Evolutionary conservation across 2,888 invertebrate species (phyloP).

Genomic region (Hermaeophaga mercurialis): DNA sequence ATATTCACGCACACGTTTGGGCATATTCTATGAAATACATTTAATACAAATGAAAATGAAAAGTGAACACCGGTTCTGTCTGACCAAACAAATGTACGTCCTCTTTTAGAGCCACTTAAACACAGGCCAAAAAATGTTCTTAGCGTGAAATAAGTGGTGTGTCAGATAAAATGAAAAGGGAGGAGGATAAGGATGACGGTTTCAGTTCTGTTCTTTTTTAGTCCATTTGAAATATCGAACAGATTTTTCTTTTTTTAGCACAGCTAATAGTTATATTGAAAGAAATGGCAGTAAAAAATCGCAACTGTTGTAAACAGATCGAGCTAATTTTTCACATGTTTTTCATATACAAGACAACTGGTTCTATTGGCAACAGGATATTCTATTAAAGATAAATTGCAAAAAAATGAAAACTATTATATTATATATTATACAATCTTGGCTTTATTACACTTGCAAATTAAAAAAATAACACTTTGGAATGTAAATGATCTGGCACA

Average conservation of each 20-base stretch:
- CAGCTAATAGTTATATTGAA: constrained; percentile 11
- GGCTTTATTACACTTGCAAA: too few species aligned
- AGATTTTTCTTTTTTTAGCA: constrained; percentile 11
- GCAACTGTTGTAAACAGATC: background rate
- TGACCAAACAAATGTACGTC: constrained; percentile 33
- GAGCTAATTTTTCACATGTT: background rate
- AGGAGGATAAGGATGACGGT: constrained; percentile 21
- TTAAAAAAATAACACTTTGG: too few species aligned
- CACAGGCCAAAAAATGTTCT: constrained; percentile 22
- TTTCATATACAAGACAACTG: background rate
- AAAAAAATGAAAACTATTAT: too few species aligned
- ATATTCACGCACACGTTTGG: too few species aligned
- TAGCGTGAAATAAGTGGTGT: constrained; percentile 20
- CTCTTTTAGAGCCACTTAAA: constrained; percentile 31
- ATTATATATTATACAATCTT: too few species aligned
- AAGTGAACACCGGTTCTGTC: too few species aligned
- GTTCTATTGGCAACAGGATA: too few species aligned
- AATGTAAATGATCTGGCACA: too few species aligned
- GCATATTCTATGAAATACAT: too few species aligned
- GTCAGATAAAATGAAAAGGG: constrained; percentile 20
- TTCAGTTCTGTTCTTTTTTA: constrained; percentile 8
- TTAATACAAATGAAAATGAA: too few species aligned
- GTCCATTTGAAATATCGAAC: constrained; percentile 9
- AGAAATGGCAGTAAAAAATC: constrained; percentile 9
- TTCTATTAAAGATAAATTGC: too few species aligned